Evolutionary conservation across 2,888 invertebrate genomes (phyloP).

Genomic region (Leptogaster cylindrica): DNA sequence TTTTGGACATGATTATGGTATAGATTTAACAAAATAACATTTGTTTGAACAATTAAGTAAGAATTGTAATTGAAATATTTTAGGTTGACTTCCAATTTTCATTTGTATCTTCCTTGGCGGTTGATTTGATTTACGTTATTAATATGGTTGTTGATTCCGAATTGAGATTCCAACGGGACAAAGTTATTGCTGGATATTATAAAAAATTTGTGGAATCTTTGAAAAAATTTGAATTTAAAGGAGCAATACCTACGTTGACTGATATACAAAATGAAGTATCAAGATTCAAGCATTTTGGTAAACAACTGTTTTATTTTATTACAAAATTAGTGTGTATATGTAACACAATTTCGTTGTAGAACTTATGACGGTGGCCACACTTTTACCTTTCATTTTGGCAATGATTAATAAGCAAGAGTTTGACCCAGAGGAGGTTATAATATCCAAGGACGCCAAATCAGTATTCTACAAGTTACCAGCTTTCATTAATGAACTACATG

Average conservation of each 20-base stretch:
- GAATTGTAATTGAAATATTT: neutral
- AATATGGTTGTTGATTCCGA: slow-evolving; percentile 40
- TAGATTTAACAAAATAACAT: neutral
- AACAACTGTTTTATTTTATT: too few species aligned
- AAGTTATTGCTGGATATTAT: slow-evolving; percentile 42
- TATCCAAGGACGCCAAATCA: too few species aligned
- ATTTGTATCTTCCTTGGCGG: slow-evolving; percentile 43
- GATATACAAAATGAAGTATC: slow-evolving; percentile 43
- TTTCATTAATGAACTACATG: too few species aligned
- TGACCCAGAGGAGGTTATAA: too few species aligned
- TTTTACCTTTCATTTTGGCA: slow-evolving; percentile 11
- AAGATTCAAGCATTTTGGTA: slow-evolving; percentile 42
- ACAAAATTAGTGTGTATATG: neutral
- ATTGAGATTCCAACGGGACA: slow-evolving; percentile 31
- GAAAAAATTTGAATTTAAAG: slow-evolving; percentile 34
- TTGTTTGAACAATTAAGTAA: neutral
- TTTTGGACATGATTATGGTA: slow-evolving; percentile 39
- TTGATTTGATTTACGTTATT: slow-evolving; percentile 43
- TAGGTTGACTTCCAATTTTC: slow-evolving; percentile 47
- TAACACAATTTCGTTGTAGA: neutral
- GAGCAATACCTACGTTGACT: slow-evolving; percentile 32
- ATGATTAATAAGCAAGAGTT: too few species aligned
- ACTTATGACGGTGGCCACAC: neutral
- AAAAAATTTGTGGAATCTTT: slow-evolving; percentile 38
- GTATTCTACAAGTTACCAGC: too few species aligned